A percentile compares a stretch with the other conserved stretches of the same genome.
These are phyloP conservation scores for Eleutherodactylus coqui DNA, from an alignment of 2,797 vertebrate genomes.

Conservation along the genomic window DNA sequence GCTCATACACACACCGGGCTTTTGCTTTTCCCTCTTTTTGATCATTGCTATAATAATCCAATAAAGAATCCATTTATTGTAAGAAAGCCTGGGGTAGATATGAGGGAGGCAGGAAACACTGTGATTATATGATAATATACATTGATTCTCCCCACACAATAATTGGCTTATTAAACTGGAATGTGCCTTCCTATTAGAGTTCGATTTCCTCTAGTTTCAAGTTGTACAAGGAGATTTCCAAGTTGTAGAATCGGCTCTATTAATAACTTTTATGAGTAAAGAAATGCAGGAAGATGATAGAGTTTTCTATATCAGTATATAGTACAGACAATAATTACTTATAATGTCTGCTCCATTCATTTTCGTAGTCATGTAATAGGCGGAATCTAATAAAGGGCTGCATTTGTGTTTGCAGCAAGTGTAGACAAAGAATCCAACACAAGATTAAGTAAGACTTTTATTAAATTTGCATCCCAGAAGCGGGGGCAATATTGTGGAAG, in stretches of 20 bases:
- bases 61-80: neutral
- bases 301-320: conserved; percentile 22
- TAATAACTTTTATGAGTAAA: conserved; percentile 25
- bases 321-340: conserved; percentile 25
- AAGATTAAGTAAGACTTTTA: neutral
- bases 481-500: neutral
- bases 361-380: neutral
- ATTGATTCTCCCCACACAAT: neutral
- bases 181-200: neutral
- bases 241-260: conserved; percentile 11
- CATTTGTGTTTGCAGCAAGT: neutral
- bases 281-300: conserved; percentile 8
- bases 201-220: conserved; percentile 1
- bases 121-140: conserved; percentile 7
- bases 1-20: neutral
- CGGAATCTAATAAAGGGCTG: neutral
- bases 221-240: conserved; percentile 2
- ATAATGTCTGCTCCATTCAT: conserved; percentile 5
- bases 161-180: neutral
- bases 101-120: conserved; percentile 15
- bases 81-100: neutral
- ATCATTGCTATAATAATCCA: neutral
- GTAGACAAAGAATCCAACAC: neutral
- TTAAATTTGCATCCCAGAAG: neutral
- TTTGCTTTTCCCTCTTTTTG: conserved; percentile 19